Evolutionary conservation across 2,797 vertebrate genomes (phyloP).

Genomic region (Mus spretus): DNA sequence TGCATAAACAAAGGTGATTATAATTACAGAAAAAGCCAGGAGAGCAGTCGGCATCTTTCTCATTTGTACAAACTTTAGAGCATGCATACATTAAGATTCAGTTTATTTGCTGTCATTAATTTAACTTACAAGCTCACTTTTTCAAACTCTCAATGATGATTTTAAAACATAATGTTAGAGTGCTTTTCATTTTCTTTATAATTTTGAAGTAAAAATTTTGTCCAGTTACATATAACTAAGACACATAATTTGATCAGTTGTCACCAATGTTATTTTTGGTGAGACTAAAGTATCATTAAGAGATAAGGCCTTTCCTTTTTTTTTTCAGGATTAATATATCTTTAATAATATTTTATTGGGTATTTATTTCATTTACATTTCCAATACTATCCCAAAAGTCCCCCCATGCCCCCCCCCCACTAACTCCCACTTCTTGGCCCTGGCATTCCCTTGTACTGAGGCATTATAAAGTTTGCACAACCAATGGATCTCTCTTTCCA

Average conservation of each 20-base stretch:
- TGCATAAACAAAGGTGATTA: slow-evolving; percentile 69
- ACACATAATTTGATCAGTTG: not conserved
- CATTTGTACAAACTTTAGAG: slow-evolving; percentile 49
- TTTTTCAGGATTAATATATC: too few relatives aligned
- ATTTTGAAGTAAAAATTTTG: not conserved
- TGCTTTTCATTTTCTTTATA: not conserved
- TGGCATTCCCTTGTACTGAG: too few relatives aligned
- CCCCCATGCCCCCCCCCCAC: too few relatives aligned
- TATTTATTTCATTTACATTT: too few relatives aligned
- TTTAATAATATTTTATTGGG: too few relatives aligned
- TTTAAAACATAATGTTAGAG: not conserved
- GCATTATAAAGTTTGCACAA: too few relatives aligned
- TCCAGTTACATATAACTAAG: not conserved
- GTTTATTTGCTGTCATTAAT: slow-evolving; percentile 29
- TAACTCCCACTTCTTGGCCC: too few relatives aligned
- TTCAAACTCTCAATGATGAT: not conserved
- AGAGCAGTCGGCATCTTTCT: slow-evolving; percentile 49
- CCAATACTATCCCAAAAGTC: too few relatives aligned
- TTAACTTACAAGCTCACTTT: slow-evolving; percentile 30
- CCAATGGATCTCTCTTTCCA: too few relatives aligned
- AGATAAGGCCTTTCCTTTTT: too few relatives aligned
- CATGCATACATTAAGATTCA: not conserved
- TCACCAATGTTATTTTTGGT: not conserved
- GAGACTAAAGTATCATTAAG: not conserved
- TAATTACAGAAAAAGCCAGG: slow-evolving; percentile 66